Conservation (phyloP, 2,113 vertebrate genomes). For the Vombatus ursinus region DNA sequence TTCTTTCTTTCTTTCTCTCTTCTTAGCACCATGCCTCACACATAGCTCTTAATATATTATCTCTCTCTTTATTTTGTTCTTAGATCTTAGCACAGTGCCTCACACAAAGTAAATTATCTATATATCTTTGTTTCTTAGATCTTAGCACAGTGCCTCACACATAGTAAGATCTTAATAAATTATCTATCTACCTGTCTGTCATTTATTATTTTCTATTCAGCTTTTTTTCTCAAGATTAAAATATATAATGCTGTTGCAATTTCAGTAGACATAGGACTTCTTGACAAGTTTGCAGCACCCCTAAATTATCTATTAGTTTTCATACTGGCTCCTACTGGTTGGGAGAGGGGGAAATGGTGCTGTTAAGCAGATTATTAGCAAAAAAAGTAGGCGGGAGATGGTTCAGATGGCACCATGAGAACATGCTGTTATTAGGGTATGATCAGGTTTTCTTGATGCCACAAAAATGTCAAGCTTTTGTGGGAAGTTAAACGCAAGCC, state of each 20-base stretch:
- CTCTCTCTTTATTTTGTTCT: too few species aligned
- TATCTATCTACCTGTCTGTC: not conserved
- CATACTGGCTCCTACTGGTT: not conserved
- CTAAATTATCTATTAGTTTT: not conserved
- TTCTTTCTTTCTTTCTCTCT: too few species aligned
- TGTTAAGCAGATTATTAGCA: not conserved
- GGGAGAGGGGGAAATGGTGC: not conserved
- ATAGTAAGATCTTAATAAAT: not conserved
- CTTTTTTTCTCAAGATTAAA: not conserved
- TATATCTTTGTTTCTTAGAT: not conserved
- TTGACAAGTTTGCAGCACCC: not conserved
- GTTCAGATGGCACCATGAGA: constrained; percentile 78
- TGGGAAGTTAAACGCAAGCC: constrained; percentile 80
- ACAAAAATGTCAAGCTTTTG: constrained; percentile 77
- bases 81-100: too few species aligned
- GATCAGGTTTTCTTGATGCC: constrained; percentile 74
- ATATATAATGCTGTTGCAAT: not conserved
- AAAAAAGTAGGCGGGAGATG: not conserved
- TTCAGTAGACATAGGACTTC: not conserved
- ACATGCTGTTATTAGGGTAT: constrained; percentile 66
- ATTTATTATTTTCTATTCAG: not conserved
- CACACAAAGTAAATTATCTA: too few species aligned
- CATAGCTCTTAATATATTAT: too few species aligned
- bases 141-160: not conserved
- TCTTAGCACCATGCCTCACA: too few species aligned